Percentiles rank a stretch among this genome's conserved stretches.
Conservation (phyloP, 2,113 vertebrate species). For the Progne subis region DNA sequence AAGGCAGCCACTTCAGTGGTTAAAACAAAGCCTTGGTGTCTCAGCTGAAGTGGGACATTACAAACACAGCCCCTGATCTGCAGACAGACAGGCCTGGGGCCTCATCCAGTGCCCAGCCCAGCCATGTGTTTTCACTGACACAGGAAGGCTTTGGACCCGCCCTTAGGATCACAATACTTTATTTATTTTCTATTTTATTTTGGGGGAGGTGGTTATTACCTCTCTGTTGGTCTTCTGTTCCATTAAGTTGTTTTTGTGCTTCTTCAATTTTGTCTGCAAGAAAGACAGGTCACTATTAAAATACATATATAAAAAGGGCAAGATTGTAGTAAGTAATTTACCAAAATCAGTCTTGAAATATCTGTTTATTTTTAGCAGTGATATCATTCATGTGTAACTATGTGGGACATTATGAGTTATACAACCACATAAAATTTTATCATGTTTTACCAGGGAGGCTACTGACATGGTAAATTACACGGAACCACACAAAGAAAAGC, state of each 20-base stretch:
- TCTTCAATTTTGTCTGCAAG: constrained; percentile 98
- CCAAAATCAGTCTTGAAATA: background rate
- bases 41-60: background rate
- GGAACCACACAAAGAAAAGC: constrained; percentile 15
- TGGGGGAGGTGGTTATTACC: constrained; percentile 70
- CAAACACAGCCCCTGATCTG: background rate
- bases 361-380: background rate
- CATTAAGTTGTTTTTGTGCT: constrained; percentile 96
- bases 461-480: constrained; percentile 13
- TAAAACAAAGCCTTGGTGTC: background rate
- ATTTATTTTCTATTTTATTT: background rate
- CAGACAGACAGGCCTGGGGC: background rate
- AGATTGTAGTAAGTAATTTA: background rate
- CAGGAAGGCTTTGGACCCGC: background rate
- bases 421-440: background rate
- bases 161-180: background rate
- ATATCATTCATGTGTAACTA: constrained; percentile 3
- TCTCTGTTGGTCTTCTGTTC: constrained; percentile 88
- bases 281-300: constrained; percentile 29
- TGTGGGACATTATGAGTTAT: constrained; percentile 16
- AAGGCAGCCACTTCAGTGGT: background rate
- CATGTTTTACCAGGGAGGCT: constrained; percentile 12
- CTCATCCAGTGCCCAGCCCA: background rate
- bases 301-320: background rate
- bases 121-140: background rate